Conservation (phyloP, 2,113 vertebrate genomes). For the Vimba vimba region DNA sequence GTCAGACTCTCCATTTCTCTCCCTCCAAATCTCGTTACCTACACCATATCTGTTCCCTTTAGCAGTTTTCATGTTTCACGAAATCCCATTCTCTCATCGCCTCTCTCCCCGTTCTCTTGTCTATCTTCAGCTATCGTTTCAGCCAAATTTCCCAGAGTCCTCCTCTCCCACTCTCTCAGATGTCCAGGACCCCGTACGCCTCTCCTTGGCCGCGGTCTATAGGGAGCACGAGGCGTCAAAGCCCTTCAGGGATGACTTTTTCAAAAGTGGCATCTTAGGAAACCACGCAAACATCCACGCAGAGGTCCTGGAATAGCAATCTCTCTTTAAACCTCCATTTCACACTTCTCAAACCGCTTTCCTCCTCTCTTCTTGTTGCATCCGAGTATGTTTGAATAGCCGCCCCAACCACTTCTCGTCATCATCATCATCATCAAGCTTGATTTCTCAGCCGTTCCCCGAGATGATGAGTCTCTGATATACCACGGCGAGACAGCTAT, state of each 20-base stretch:
- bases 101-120: conserved; percentile 37
- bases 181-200: conserved; percentile 44
- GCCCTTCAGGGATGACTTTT: background rate
- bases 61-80: conserved; percentile 62
- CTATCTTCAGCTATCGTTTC: conserved; percentile 38
- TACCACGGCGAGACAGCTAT: conserved; percentile 20
- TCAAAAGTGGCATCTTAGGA: background rate
- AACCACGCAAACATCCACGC: conserved; percentile 21
- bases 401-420: background rate
- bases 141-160: conserved; percentile 36
- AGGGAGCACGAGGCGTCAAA: conserved; percentile 30
- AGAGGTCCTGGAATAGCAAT: conserved; percentile 24
- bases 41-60: conserved; percentile 61
- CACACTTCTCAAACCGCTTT: background rate
- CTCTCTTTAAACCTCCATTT: conserved; percentile 16
- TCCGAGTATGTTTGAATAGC: background rate
- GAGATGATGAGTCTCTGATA: conserved; percentile 27
- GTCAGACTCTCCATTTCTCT: conserved; percentile 55
- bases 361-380: background rate
- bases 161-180: conserved; percentile 19
- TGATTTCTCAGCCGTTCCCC: conserved; percentile 25
- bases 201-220: conserved; percentile 21
- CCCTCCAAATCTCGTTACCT: conserved; percentile 62
- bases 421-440: background rate
- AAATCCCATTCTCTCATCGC: conserved; percentile 54